Evolutionary conservation across 2,797 vertebrate genomes (phyloP), one percentile per base, ranked within the genome.

Genomic region (Rhynchonycteris naso): DNA sequence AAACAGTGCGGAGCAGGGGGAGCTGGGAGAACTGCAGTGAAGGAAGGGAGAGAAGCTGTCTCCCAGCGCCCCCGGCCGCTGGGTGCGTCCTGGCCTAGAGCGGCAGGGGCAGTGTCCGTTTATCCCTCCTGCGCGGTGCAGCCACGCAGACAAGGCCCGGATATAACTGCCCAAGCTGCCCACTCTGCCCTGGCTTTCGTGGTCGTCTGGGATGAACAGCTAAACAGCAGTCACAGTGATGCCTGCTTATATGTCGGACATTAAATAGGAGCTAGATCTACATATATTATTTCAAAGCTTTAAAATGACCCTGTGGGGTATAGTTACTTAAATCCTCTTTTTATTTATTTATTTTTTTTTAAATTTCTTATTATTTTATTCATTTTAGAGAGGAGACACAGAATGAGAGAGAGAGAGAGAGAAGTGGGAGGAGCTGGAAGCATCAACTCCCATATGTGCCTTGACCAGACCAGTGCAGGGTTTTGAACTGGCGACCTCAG

Each of bases 1-100:
- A 93, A 88, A 80, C 65, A 83, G 91, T 71, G 33, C 28, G 30
- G 74, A 88, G 91, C 68, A 13, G 56, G 85, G 90, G 88, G 38
- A 76, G 22, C 84, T 72, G 76, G n/a, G 11, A 94, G 59, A 63
- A 89, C 61, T 56, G 10, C 65, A 72, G 66, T 0, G 11, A 75
- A 87, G 56, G 52, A 8, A 38, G 63, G 43, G 59, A 88, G 28
- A 93, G 66, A 43, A 90, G 54, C n/a, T n/a, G 16, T 81, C 35
- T 88, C 50, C 88, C 71, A 65, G 74, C 61, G 68, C 12, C 63
- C 19, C n/a, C 58, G 58, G 50, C 76, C 93, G 35, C 76, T 76
- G 19, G 2, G 52, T 76, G 4, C 33, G 8, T 91, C 54, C 91
- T 65, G 30, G 59, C 81, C 59, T 69, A 16, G 75, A 35, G 14